Conservation (phyloP, 2,797 vertebrate species). For the Microctenopoma steveboyesi region DNA sequence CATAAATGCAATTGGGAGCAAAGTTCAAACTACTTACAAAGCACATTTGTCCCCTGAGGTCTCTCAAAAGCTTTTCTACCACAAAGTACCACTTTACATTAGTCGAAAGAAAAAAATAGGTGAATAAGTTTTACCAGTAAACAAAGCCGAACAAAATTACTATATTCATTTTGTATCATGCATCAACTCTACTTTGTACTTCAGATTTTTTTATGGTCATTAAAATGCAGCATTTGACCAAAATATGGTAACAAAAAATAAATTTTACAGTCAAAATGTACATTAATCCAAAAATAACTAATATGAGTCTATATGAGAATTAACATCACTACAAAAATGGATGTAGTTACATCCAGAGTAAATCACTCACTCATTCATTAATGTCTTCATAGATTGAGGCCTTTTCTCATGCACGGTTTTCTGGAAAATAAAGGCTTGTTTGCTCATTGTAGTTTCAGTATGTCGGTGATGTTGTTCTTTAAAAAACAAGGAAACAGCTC, state of each 20-base stretch:
- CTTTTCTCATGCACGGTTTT: no score
- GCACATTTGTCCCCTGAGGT: not conserved
- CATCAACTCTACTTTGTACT: not conserved
- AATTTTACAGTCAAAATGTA: no score
- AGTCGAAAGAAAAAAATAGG: not conserved
- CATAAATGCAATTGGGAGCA: not conserved
- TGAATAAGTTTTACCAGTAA: not conserved
- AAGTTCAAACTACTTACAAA: slow-evolving; percentile 6
- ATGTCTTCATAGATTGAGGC: no score
- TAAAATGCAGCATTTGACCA: no score
- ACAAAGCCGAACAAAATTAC: not conserved
- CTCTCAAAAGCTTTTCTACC: not conserved
- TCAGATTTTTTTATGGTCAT: no score
- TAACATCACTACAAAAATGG: no score
- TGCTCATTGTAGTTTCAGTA: not conserved
- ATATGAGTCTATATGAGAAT: no score
- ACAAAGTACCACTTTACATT: no score
- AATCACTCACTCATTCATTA: no score
- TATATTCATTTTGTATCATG: not conserved
- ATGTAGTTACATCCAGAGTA: no score
- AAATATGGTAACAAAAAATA: no score
- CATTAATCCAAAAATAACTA: no score
- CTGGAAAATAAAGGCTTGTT: not conserved
- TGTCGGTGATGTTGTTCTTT: not conserved
- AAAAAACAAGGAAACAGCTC: slow-evolving; percentile 5